These are phyloP conservation scores for Bombus waltoni DNA, from an alignment of 1,140 invertebrate genomes.

Conservation along the genomic window DNA sequence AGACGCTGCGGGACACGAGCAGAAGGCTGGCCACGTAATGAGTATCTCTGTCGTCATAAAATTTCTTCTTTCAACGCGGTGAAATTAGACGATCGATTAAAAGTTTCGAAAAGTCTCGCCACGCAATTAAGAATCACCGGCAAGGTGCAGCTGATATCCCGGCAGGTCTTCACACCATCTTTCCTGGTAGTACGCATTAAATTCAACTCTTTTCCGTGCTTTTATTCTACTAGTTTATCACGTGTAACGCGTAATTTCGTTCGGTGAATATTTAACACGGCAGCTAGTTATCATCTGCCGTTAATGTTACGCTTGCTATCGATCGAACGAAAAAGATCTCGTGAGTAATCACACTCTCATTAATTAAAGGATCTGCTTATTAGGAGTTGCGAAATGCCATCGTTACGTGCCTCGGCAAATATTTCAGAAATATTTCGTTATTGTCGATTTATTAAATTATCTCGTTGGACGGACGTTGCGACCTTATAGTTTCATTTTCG, in stretches of 20 bases:
- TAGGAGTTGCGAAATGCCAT: neutral
- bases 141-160: neutral
- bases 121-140: conserved; percentile 37
- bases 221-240: neutral
- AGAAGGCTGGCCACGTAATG: conserved; percentile 33
- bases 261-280: neutral
- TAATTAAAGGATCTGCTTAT: neutral
- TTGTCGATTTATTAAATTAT: too few species aligned
- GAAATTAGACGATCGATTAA: conserved; percentile 16
- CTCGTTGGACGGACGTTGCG: too few species aligned
- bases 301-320: neutral
- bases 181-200: neutral
- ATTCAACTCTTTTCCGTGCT: fast-evolving
- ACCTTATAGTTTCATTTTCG: too few species aligned
- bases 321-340: neutral
- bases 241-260: neutral
- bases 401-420: neutral
- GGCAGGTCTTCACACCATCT: conserved; percentile 20
- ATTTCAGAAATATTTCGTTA: too few species aligned
- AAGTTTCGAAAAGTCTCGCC: conserved; percentile 22
- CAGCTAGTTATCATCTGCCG: neutral
- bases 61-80: conserved; percentile 34
- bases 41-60: conserved; percentile 49
- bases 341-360: neutral
- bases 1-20: neutral